Conservation (phyloP, 2,888 invertebrate genomes). For the Serripes groenlandicus region DNA sequence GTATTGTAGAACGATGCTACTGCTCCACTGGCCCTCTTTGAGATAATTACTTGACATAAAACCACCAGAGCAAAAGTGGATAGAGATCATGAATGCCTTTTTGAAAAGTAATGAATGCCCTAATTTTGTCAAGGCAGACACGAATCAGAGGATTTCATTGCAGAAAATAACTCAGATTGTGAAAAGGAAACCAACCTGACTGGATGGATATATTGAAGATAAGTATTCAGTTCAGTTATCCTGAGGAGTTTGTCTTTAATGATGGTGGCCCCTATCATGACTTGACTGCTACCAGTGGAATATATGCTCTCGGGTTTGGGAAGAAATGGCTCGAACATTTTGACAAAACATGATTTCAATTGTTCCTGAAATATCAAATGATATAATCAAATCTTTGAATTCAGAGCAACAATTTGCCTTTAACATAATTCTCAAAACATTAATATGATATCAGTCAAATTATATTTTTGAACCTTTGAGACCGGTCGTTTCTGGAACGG, state of each 20-base stretch:
- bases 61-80: slow-evolving; percentile 53
- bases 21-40: slow-evolving; percentile 66
- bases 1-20: slow-evolving; percentile 57
- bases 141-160: not conserved
- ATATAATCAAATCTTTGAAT: too few relatives aligned
- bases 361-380: too few relatives aligned
- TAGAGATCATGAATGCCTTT: slow-evolving; percentile 43
- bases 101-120: slow-evolving; percentile 40
- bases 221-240: not conserved
- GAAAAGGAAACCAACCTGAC: slow-evolving; percentile 19
- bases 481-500: slow-evolving; percentile 45
- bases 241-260: too few relatives aligned
- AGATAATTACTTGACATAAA: slow-evolving; percentile 60
- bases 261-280: too few relatives aligned
- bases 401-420: slow-evolving; percentile 36
- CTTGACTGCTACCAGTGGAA: too few relatives aligned
- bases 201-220: slow-evolving; percentile 26
- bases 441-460: slow-evolving; percentile 14
- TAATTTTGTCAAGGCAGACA: slow-evolving; percentile 57
- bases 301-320: too few relatives aligned
- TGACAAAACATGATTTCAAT: too few relatives aligned
- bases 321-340: too few relatives aligned
- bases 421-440: slow-evolving; percentile 33
- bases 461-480: slow-evolving; percentile 24
- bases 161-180: not conserved